phyloP scores from a whole-genome alignment of 2,113 vertebrate species.

The Accipiter virgatus region DNA sequence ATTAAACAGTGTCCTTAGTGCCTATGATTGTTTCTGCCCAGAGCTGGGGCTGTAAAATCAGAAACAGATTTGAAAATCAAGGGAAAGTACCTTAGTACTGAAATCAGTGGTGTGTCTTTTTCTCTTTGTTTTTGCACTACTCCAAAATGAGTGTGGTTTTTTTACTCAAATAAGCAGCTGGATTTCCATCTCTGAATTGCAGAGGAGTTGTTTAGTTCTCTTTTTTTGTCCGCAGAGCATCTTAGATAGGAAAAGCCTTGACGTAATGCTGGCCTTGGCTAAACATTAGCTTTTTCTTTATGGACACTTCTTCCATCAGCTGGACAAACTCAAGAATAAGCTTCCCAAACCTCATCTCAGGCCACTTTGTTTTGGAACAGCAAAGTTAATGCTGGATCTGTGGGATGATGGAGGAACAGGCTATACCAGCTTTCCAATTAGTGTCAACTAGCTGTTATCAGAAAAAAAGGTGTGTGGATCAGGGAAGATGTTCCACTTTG shows the following conservation, averaged over 20 bases:
- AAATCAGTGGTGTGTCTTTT: not conserved
- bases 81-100: not conserved
- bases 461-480: not conserved
- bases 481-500: not conserved
- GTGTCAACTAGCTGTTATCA: not conserved
- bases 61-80: not conserved
- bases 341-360: not conserved
- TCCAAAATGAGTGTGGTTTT: not conserved
- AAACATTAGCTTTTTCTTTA: not conserved
- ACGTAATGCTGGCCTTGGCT: not conserved
- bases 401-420: not conserved
- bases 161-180: not conserved
- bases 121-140: not conserved
- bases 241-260: not conserved
- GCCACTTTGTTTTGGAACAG: not conserved
- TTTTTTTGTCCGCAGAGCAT: not conserved
- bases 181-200: not conserved
- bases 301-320: not conserved
- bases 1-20: not conserved
- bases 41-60: not conserved
- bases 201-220: not conserved
- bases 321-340: not conserved
- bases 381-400: not conserved
- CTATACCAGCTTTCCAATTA: not conserved
- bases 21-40: not conserved